These are phyloP conservation scores for Watsonalla binaria DNA, from an alignment of 2,888 invertebrate genomes.

Conservation along the genomic window DNA sequence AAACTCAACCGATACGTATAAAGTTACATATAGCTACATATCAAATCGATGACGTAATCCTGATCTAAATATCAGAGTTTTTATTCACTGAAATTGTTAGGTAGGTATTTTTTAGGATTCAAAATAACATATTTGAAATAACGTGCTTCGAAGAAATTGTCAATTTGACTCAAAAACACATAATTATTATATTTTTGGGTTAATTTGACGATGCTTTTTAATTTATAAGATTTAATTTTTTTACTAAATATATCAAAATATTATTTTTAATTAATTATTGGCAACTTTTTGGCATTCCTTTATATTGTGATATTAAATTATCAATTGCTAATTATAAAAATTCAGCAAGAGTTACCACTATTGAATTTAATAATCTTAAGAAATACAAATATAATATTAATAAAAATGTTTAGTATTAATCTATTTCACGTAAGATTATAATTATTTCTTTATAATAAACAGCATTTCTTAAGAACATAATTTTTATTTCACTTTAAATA, in stretches of 20 bases:
- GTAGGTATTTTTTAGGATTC: constrained; percentile 8
- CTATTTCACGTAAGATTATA: neutral
- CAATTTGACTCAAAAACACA: constrained; percentile 57
- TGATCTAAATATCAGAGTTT: no score
- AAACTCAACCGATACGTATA: no score
- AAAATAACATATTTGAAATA: constrained; percentile 9
- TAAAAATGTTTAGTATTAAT: neutral
- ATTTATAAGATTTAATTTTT: neutral
- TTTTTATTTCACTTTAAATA: neutral
- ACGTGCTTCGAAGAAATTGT: constrained; percentile 44
- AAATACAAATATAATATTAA: neutral
- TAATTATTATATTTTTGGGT: constrained; percentile 39
- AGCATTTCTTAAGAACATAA: neutral
- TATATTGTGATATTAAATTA: neutral
- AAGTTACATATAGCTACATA: no score
- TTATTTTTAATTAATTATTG: neutral
- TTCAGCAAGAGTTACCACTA: neutral
- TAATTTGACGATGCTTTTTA: constrained; percentile 59
- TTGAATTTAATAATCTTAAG: neutral
- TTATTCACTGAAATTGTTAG: no score
- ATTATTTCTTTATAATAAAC: constrained; percentile 1
- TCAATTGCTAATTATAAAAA: neutral
- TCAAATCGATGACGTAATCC: no score
- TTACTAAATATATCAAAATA: no score
- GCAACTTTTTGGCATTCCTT: neutral